Evolutionary conservation across 2,888 invertebrate genomes (phyloP).

Genomic region (Sarcophaga caerulescens): DNA sequence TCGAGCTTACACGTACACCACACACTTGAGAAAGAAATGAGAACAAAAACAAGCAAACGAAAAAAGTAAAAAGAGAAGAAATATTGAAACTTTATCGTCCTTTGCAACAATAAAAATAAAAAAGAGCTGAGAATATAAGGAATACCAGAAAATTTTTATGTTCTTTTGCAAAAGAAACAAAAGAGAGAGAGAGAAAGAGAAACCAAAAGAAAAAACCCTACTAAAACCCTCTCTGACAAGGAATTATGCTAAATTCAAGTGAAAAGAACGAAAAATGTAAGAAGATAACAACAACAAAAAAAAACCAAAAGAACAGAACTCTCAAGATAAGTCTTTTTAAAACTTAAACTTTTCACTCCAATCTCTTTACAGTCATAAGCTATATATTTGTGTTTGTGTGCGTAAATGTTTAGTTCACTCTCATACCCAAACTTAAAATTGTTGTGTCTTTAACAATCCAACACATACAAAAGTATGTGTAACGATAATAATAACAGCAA

Average conservation of each 20-base stretch:
- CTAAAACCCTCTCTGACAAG: constrained; percentile 19
- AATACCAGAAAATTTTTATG: background rate
- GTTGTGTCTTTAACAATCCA: background rate
- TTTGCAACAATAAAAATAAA: background rate
- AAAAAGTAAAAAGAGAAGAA: background rate
- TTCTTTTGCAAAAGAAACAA: background rate
- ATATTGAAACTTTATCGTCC: constrained; percentile 15
- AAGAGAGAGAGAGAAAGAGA: background rate
- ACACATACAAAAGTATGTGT: background rate
- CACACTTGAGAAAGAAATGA: too few relatives aligned
- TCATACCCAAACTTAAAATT: constrained; percentile 13
- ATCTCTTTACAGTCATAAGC: background rate
- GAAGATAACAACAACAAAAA: constrained; percentile 17
- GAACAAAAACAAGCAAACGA: background rate
- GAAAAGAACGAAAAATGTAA: constrained; percentile 32
- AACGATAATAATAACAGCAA: constrained; percentile 58
- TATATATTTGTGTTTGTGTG: background rate
- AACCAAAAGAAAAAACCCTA: constrained; percentile 10
- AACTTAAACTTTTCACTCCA: constrained; percentile 47
- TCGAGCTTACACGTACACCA: background rate
- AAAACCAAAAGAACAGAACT: constrained; percentile 27
- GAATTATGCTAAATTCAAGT: constrained; percentile 41
- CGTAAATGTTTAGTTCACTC: constrained; percentile 29
- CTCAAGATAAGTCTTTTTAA: constrained; percentile 44
- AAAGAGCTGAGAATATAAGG: background rate